These are phyloP conservation scores for Microctenopoma lineatum DNA, from an alignment of 2,797 vertebrate genomes.

Conservation along the genomic window DNA sequence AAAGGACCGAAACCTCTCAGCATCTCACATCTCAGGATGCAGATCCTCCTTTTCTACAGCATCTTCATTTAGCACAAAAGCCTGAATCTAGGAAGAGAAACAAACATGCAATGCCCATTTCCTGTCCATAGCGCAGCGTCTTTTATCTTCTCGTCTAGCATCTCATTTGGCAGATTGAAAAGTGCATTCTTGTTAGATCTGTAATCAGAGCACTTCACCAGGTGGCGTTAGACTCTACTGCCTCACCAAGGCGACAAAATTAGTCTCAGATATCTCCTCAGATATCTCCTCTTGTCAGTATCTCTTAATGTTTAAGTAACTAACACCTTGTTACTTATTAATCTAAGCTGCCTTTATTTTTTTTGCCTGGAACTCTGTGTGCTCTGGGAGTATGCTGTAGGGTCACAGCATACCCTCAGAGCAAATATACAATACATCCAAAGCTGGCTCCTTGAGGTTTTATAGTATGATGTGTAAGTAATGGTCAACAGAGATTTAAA, in stretches of 20 bases:
- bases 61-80: slow-evolving; percentile 32
- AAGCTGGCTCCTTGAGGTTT: slow-evolving; percentile 24
- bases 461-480: slow-evolving; percentile 10
- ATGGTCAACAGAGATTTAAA: slow-evolving; percentile 33
- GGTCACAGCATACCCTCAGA: slow-evolving; percentile 30
- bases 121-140: slow-evolving; percentile 31
- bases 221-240: slow-evolving; percentile 47
- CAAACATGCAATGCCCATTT: slow-evolving; percentile 27
- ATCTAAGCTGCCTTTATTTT: slow-evolving; percentile 31
- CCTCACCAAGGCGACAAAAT: slow-evolving; percentile 60
- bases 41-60: slow-evolving; percentile 13
- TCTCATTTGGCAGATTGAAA: slow-evolving; percentile 61
- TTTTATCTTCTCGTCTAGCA: slow-evolving; percentile 58
- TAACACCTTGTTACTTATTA: slow-evolving; percentile 45
- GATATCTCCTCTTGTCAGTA: slow-evolving; percentile 32
- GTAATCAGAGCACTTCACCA: slow-evolving; percentile 34
- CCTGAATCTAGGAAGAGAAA: slow-evolving; percentile 16
- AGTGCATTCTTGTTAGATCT: slow-evolving; percentile 30
- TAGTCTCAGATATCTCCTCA: slow-evolving; percentile 37
- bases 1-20: slow-evolving; percentile 33
- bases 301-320: slow-evolving; percentile 42
- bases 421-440: slow-evolving; percentile 36
- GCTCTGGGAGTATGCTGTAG: too few relatives aligned
- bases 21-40: slow-evolving; percentile 15
- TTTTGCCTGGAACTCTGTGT: not conserved